phyloP scores from a whole-genome alignment of 2,113 vertebrate species.

The Hyaena hyaena region DNA sequence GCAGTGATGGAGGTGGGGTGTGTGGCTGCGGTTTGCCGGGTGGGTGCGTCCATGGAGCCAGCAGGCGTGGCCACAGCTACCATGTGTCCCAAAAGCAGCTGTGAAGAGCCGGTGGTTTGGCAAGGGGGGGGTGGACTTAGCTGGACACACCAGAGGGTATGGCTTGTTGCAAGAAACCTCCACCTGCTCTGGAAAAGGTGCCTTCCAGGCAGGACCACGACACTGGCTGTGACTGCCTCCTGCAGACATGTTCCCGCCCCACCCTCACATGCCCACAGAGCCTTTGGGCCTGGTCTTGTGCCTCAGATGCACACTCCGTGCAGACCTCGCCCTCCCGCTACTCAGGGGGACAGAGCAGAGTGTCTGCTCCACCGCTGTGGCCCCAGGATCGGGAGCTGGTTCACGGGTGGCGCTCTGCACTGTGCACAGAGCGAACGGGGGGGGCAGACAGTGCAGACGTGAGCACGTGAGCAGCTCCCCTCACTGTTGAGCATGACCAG shows the following conservation, averaged over 20 bases:
- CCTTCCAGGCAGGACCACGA: not conserved
- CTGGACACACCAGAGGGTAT: too few species aligned
- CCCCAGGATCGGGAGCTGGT: not conserved
- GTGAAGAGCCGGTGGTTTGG: not conserved
- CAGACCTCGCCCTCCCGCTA: not conserved
- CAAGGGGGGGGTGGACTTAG: not conserved
- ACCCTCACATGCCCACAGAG: not conserved
- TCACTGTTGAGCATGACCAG: too few species aligned
- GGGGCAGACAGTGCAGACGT: not conserved
- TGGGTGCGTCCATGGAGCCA: not conserved
- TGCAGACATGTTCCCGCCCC: not conserved
- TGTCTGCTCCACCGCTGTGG: not conserved
- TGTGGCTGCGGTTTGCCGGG: not conserved
- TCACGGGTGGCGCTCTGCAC: not conserved
- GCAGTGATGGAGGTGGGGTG: accelerated
- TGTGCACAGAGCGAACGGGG: accelerated
- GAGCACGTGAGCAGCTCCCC: not conserved
- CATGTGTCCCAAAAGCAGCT: not conserved
- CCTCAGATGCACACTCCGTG: not conserved
- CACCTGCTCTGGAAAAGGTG: not conserved
- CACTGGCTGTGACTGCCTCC: not conserved
- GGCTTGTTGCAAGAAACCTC: not conserved
- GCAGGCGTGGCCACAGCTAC: not conserved
- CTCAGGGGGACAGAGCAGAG: not conserved
- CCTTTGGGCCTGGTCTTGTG: not conserved